Evolutionary conservation across 2,888 invertebrate species (phyloP).

Genomic region (Drosophila paranaensis): DNA sequence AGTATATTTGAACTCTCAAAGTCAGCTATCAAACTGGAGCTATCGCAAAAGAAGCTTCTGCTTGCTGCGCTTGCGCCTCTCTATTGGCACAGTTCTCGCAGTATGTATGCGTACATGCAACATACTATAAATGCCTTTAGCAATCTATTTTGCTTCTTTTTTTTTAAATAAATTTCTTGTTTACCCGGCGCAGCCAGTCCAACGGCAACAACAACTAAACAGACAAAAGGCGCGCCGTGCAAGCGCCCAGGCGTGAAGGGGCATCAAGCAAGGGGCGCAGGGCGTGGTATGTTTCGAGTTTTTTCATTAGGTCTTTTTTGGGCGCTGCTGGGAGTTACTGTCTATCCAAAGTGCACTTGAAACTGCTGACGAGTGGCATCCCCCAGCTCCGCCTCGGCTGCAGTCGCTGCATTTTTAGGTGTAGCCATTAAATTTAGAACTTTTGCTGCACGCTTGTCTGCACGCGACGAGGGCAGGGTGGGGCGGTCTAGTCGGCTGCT

Average conservation of each 20-base stretch:
- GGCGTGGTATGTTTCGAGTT: constrained; percentile 38
- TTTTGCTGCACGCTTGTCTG: constrained; percentile 77
- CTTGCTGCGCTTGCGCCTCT: constrained; percentile 27
- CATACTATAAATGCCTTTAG: background rate
- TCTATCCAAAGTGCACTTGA: constrained; percentile 73
- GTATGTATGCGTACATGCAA: constrained; percentile 2
- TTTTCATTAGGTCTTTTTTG: constrained; percentile 29
- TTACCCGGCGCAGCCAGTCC: background rate
- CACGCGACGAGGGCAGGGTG: constrained; percentile 54
- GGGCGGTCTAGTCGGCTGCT: too few species aligned
- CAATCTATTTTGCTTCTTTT: background rate
- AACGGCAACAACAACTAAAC: constrained; percentile 21
- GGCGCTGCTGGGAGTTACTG: constrained; percentile 50
- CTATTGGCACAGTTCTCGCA: constrained; percentile 6
- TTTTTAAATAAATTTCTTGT: constrained; percentile 22
- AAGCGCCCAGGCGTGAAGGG: constrained; percentile 70
- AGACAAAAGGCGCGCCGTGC: constrained; percentile 76
- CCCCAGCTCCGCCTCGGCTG: constrained; percentile 43
- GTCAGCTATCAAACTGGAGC: background rate
- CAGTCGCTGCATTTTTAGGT: constrained; percentile 79
- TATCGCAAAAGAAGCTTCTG: background rate
- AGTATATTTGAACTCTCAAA: background rate
- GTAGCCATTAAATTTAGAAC: constrained; percentile 81
- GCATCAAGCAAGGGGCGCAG: constrained; percentile 22
- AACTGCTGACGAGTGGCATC: constrained; percentile 56